Evolutionary conservation across 2,888 invertebrate species (phyloP), one percentile per base, ranked within the genome.

Genomic region (Macaria liturata): DNA sequence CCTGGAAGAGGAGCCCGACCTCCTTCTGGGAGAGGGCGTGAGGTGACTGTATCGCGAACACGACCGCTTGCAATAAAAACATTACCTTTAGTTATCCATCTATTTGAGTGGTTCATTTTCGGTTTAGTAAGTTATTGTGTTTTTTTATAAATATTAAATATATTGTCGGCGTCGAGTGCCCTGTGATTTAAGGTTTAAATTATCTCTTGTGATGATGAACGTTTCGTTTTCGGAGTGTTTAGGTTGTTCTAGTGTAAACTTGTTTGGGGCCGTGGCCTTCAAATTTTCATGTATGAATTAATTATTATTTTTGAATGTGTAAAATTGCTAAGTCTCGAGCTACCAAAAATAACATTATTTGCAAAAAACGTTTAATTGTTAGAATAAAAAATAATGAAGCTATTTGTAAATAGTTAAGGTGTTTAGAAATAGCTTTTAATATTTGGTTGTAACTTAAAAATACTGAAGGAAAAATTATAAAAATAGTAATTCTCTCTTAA

Each of bases 101-200:
- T 68, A 72, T 80, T 75, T 77, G 80, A 80, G 88, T 86, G 88
- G 84, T 88, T 78, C 78, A 61, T 65, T 71, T 81, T 82, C 76
- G 78, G 77, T 83, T 80, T 86, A 89, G 85, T 89, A 88, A 89
- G 86, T 90, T 89, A 87, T 89, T 89, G 81, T 85, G 85, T 83
- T 79, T 85, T 84, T 83, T 78, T 76, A 75, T 60, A 60, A 58
- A 60, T 62, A 74, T 79, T 74, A 78, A 79, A 83, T 37, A 37
- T 42, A 39, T 3, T 39, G 84, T 85, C 84, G 76, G 80, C 73
- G 76, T 74, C 76, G n/a, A 76, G 75, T 34, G 52, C 81, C 82
- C 86, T 88, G 90, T 89, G 90, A 88, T 87, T 80, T 82, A 76
- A 74, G 73, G 72, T 82, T 82, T 76, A 80, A 85, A 84, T 83